Conservation (phyloP, 2,113 vertebrate genomes). For the Sylvia atricapilla region DNA sequence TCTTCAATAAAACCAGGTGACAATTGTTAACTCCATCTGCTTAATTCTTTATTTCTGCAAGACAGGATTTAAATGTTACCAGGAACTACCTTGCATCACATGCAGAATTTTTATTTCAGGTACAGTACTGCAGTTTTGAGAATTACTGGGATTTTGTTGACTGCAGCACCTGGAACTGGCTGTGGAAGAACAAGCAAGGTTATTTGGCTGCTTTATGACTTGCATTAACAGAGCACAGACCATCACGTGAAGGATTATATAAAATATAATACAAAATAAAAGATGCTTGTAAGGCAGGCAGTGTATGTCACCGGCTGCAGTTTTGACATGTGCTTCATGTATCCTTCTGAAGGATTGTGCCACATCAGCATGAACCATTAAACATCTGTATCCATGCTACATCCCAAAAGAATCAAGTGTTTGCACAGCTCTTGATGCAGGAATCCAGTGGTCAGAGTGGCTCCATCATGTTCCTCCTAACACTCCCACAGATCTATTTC, state of each 20-base stretch:
- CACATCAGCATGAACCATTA: background rate
- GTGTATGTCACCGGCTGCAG: background rate
- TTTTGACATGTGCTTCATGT: background rate
- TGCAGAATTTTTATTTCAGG: conserved; percentile 7
- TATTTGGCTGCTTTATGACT: background rate
- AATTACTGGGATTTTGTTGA: conserved; percentile 5
- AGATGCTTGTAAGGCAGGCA: background rate
- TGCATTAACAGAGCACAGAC: background rate
- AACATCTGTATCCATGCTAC: background rate
- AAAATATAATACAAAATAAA: background rate
- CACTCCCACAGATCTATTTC: background rate
- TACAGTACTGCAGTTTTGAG: background rate
- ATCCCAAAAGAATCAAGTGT: background rate
- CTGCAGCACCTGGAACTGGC: background rate
- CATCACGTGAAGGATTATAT: background rate
- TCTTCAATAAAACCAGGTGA: conserved; percentile 25
- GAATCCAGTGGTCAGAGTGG: background rate
- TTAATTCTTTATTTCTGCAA: conserved; percentile 62
- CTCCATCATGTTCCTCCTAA: background rate
- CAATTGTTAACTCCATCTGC: background rate
- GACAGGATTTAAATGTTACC: conserved; percentile 59
- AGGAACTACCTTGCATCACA: conserved; percentile 4
- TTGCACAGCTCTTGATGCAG: background rate
- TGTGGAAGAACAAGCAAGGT: conserved; percentile 23
- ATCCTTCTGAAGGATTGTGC: background rate